phyloP scores from a whole-genome alignment of 2,888 invertebrate species.

The Hesperia comma region DNA sequence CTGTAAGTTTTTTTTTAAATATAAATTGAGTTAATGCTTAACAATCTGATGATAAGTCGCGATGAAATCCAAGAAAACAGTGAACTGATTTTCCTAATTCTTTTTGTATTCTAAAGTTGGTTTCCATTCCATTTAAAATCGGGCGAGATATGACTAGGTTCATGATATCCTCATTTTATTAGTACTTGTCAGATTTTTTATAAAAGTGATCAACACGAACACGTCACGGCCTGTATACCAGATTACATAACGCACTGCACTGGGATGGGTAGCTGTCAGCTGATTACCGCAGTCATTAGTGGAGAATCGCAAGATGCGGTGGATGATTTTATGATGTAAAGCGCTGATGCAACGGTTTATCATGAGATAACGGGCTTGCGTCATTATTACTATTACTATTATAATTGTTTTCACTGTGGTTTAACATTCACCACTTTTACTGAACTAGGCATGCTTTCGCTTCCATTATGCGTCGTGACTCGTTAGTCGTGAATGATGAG shows the following conservation, averaged over 20 bases:
- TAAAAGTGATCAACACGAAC: not conserved
- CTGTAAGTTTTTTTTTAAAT: too few species aligned
- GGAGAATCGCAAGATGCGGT: constrained; percentile 28
- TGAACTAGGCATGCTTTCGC: constrained; percentile 23
- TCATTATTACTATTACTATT: constrained; percentile 31
- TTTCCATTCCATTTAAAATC: too few species aligned
- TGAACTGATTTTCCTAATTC: too few species aligned
- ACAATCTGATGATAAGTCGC: too few species aligned
- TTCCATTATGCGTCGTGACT: constrained; percentile 10
- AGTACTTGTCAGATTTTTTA: too few species aligned
- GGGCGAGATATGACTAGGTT: too few species aligned
- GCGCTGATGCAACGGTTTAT: constrained; percentile 19
- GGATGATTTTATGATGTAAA: constrained; percentile 32
- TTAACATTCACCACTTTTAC: constrained; percentile 22
- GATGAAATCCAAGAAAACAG: too few species aligned
- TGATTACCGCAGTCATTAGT: constrained; percentile 22
- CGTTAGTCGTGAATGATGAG: not conserved
- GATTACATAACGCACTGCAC: constrained; percentile 13
- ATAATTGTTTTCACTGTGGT: constrained; percentile 25
- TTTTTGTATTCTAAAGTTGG: too few species aligned
- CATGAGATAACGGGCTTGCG: constrained; percentile 24
- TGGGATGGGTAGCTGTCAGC: constrained; percentile 12
- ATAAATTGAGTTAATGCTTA: too few species aligned
- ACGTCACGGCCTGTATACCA: constrained; percentile 29
- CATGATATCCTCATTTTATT: too few species aligned